These are phyloP conservation scores for Enteromius trimaculatus DNA, from an alignment of 2,797 vertebrate species.

Conservation along the genomic window DNA sequence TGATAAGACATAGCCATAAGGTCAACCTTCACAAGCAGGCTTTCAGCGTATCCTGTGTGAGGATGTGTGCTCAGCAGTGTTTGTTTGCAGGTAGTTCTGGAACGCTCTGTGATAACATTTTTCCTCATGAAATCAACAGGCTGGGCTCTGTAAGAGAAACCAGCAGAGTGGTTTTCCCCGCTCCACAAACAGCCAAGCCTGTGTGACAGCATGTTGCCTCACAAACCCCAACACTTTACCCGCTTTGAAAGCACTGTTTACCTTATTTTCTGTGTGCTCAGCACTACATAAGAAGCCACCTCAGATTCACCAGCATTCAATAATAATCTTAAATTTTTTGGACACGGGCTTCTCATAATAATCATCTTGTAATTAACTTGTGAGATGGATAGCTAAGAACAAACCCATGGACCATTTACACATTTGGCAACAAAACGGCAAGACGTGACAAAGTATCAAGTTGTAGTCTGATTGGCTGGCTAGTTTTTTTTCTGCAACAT, in stretches of 20 bases:
- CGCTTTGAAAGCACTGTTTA: slow-evolving; percentile 66
- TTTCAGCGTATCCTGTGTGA: slow-evolving; percentile 52
- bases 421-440: neutral
- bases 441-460: neutral
- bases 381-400: neutral
- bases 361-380: neutral
- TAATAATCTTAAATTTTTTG: neutral
- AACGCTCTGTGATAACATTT: slow-evolving; percentile 77
- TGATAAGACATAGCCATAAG: slow-evolving; percentile 19
- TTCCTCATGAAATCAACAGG: slow-evolving; percentile 74
- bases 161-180: slow-evolving; percentile 43
- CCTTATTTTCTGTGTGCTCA: slow-evolving; percentile 49
- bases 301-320: slow-evolving; percentile 43
- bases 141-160: slow-evolving; percentile 70
- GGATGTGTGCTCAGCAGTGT: slow-evolving; percentile 66
- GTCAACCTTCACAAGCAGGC: slow-evolving; percentile 11
- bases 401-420: neutral
- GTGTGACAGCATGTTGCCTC: slow-evolving; percentile 65
- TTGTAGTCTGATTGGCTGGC: neutral
- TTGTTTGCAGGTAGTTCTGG: slow-evolving; percentile 70
- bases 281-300: slow-evolving; percentile 25
- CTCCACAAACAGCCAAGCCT: slow-evolving; percentile 71
- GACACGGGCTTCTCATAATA: neutral
- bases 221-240: slow-evolving; percentile 68
- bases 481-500: too few species aligned